Base-by-base conservation (phyloP, 1,140 invertebrate genomes). In the Neocloeon triangulifer region DNA sequence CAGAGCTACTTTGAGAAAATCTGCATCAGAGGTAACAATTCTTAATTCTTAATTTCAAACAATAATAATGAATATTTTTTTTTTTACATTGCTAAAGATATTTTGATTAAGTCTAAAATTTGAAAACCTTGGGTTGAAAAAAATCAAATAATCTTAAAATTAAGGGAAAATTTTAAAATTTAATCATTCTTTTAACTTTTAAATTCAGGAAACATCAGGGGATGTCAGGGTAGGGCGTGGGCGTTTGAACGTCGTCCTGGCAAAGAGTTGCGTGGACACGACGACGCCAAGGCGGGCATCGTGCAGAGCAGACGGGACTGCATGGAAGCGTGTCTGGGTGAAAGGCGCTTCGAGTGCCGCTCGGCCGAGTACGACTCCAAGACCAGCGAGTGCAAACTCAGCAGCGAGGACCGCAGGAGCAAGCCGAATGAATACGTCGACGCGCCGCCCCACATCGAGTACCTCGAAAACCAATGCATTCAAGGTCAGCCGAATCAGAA, bases 1-100 rank as follows among this genome's bases (percentile, higher is more conserved):
- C 48, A 50, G 29, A 58, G 51, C 37, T 61, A 56, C 37, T 61
- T 57, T 42, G 59, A 61, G 37, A 61, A 61, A 34, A 51, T 61
- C 22, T 61, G 59, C 29, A 39, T 61, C 5, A 39, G 53, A 38
- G 58, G 56, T 54, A 33, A 37, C 40, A 28, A 22, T 21, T n/a
- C n/a, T n/a, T n/a, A n/a, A n/a, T n/a, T n/a, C n/a, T n/a, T 28
- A 8, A 28, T 28, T 8, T 28, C 27, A 15, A n/a, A n/a, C n/a
- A n/a, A n/a, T n/a, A n/a, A n/a, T n/a, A n/a, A n/a, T n/a, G n/a
- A n/a, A n/a, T n/a, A n/a, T n/a, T n/a, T n/a, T n/a, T n/a, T n/a
- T 8, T n/a, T 8, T 23, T 8, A n/a, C 22, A 8, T 23, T 8
- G 22, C 22, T 8, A 23, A 8, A 23, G n/a, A 23, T 7, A 4